These are phyloP conservation scores for Sarcophaga peregrina DNA, from an alignment of 1,140 invertebrate species.

Conservation along the genomic window DNA sequence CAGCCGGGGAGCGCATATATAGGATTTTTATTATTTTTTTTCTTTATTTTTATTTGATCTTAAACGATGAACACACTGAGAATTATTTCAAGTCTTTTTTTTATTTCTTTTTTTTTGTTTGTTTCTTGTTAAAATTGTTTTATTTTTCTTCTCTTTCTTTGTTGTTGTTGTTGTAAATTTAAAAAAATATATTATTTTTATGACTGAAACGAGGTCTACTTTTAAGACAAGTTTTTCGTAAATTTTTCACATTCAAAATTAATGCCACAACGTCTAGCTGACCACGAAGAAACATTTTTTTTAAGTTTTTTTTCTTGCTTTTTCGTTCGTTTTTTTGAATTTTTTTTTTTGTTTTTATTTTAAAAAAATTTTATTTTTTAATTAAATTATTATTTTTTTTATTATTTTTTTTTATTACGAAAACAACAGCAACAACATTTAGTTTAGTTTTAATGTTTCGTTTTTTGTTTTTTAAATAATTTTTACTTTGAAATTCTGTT, in stretches of 20 bases:
- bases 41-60: not conserved
- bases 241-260: slow-evolving; percentile 44
- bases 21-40: no score
- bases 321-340: slow-evolving; percentile 3
- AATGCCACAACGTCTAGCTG: slow-evolving; percentile 40
- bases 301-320: slow-evolving; percentile 15
- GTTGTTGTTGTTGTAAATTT: not conserved
- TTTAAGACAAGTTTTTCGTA: slow-evolving; percentile 38
- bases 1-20: no score
- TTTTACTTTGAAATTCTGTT: not conserved
- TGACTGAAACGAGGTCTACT: not conserved
- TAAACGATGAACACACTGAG: slow-evolving; percentile 1
- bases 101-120: not conserved
- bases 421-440: no score
- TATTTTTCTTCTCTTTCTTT: not conserved
- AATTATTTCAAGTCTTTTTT: slow-evolving; percentile 22
- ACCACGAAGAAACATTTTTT: slow-evolving; percentile 42
- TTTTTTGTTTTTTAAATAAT: not conserved
- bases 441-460: not conserved
- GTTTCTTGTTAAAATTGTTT: not conserved
- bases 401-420: not conserved
- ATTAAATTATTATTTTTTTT: not conserved
- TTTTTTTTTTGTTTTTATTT: slow-evolving; percentile 16
- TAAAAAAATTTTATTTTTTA: no score
- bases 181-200: slow-evolving; percentile 30